Evolutionary conservation across 2,888 invertebrate genomes (phyloP).

Genomic region (Metallyticus violacea): DNA sequence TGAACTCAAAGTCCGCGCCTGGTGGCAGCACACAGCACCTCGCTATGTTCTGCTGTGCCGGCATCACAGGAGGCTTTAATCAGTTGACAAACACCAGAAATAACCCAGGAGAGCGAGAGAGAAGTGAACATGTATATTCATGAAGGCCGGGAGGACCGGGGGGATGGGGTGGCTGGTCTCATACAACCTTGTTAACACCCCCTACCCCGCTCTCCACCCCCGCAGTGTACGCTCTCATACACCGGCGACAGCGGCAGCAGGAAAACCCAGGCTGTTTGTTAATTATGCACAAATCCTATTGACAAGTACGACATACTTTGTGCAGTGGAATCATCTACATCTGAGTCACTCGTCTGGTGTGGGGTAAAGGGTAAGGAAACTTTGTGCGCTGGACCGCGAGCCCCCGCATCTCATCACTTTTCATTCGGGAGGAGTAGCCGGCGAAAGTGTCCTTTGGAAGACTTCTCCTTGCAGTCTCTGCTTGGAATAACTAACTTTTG

Average conservation of each 20-base stretch:
- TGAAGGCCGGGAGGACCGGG: constrained; percentile 18
- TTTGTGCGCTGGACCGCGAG: constrained; percentile 7
- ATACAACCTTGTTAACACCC: constrained; percentile 27
- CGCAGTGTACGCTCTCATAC: too few species aligned
- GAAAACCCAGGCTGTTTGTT: constrained; percentile 26
- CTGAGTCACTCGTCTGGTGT: background rate
- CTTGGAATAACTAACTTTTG: background rate
- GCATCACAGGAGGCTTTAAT: constrained; percentile 23
- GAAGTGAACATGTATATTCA: constrained; percentile 23
- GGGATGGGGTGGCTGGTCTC: constrained; percentile 21
- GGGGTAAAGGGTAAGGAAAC: background rate
- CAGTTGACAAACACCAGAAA: constrained; percentile 29
- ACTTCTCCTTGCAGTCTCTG: background rate
- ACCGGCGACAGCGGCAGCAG: constrained; percentile 2
- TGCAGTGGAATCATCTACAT: constrained; percentile 20
- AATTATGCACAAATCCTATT: constrained; percentile 28
- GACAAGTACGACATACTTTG: constrained; percentile 27
- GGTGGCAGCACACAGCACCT: background rate
- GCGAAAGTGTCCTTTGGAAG: background rate
- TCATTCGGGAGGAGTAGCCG: background rate
- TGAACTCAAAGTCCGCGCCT: background rate
- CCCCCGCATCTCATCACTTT: background rate
- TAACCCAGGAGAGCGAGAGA: constrained; percentile 23
- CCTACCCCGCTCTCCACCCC: background rate
- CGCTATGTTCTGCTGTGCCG: background rate